These are phyloP conservation scores for Agonum fuliginosum DNA, from an alignment of 2,888 invertebrate genomes.

Conservation along the genomic window DNA sequence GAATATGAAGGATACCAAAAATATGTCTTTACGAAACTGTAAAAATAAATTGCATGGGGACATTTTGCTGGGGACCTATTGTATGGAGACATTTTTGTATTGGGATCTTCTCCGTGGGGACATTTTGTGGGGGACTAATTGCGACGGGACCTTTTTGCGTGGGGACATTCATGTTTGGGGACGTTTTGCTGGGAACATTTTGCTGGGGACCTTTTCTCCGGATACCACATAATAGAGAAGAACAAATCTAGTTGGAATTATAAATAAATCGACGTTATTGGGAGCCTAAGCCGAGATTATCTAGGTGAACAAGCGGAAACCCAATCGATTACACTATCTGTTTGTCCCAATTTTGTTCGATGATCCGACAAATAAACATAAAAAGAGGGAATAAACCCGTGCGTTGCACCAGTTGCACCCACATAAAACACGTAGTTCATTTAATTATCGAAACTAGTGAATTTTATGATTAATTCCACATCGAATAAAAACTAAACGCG, in stretches of 20 bases:
- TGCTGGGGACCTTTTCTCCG: too few relatives aligned
- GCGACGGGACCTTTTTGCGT: background rate
- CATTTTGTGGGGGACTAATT: too few relatives aligned
- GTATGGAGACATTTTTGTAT: too few relatives aligned
- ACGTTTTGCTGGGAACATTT: too few relatives aligned
- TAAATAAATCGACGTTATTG: background rate
- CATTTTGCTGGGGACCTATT: too few relatives aligned
- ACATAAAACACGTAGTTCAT: slow-evolving; percentile 39
- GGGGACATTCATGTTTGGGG: too few relatives aligned
- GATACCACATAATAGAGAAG: background rate
- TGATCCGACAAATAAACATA: slow-evolving; percentile 39
- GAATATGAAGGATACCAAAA: too few relatives aligned
- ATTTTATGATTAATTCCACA: slow-evolving; percentile 46
- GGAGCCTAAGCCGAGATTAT: slow-evolving; percentile 24
- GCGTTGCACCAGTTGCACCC: background rate
- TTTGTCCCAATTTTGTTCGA: slow-evolving; percentile 40
- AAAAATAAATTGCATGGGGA: too few relatives aligned
- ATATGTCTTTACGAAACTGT: too few relatives aligned
- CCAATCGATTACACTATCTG: slow-evolving; percentile 38
- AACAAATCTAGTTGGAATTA: slow-evolving; percentile 7
- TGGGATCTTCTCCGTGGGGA: too few relatives aligned
- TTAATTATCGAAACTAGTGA: slow-evolving; percentile 39
- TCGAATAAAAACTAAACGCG: slow-evolving; percentile 37
- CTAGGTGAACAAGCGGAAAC: slow-evolving; percentile 24
- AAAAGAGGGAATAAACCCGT: slow-evolving; percentile 24